Evolutionary conservation across 2,888 invertebrate species (phyloP).

Genomic region (Conomelus anceps): DNA sequence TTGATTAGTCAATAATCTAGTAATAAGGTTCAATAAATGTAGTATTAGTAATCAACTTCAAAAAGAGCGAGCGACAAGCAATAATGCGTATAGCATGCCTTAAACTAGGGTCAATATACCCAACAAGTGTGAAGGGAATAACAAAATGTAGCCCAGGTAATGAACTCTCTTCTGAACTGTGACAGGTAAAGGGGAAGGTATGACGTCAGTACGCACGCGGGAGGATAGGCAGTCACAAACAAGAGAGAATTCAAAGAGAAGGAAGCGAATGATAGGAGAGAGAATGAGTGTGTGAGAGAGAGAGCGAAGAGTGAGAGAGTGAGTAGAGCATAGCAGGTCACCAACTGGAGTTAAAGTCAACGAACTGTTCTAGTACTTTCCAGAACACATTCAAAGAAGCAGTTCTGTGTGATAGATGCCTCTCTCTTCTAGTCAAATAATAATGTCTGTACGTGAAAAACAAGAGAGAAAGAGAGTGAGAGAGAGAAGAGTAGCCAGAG

Average conservation of each 20-base stretch:
- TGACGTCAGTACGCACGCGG: background rate
- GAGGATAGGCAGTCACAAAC: background rate
- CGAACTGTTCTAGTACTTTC: background rate
- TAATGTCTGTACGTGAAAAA: background rate
- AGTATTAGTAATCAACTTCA: too few species aligned
- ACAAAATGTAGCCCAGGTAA: background rate
- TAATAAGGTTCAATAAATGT: too few species aligned
- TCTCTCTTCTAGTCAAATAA: background rate
- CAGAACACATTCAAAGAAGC: background rate
- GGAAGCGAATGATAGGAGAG: background rate
- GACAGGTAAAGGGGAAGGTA: background rate
- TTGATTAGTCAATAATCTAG: too few species aligned
- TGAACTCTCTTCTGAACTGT: background rate
- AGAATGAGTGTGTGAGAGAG: background rate
- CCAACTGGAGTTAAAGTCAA: background rate
- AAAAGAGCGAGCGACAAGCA: background rate
- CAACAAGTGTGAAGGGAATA: background rate
- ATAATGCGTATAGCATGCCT: background rate
- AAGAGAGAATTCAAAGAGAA: background rate
- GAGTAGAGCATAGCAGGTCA: background rate
- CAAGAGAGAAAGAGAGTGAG: background rate
- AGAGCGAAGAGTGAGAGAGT: background rate
- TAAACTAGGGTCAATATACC: background rate
- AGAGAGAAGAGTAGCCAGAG: background rate
- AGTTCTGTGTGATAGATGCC: background rate